These are phyloP conservation scores for Branchinecta lynchi DNA, from an alignment of 1,140 invertebrate genomes.

Conservation along the genomic window DNA sequence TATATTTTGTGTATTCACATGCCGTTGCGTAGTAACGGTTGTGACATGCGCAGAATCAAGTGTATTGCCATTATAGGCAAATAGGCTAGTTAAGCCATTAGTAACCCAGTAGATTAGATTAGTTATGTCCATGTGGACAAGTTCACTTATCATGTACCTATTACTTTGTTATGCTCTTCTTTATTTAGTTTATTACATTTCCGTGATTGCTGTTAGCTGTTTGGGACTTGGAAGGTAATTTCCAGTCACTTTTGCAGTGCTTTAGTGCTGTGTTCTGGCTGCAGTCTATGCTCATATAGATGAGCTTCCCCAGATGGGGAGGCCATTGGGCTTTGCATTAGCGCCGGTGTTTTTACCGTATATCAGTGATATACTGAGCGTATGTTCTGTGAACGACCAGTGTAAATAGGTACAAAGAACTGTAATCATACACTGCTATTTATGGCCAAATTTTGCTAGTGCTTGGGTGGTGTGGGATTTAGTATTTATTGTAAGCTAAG, in stretches of 20 bases:
- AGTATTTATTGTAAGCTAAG: too few species aligned
- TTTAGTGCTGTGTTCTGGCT: too few species aligned
- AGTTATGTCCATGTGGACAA: conserved; percentile 14
- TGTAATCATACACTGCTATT: conserved; percentile 6
- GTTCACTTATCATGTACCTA: too few species aligned
- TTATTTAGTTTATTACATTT: too few species aligned
- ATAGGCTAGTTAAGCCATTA: too few species aligned
- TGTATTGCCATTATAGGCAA: conserved; percentile 7
- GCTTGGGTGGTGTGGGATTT: conserved; percentile 1
- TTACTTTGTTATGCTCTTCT: too few species aligned
- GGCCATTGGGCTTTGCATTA: too few species aligned
- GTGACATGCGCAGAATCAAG: neutral
- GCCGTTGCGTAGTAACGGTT: neutral
- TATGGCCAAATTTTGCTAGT: neutral
- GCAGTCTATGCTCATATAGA: too few species aligned
- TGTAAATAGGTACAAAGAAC: neutral
- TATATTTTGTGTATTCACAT: neutral
- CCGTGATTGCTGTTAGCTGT: too few species aligned
- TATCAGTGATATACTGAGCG: conserved; percentile 88
- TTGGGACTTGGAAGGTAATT: too few species aligned
- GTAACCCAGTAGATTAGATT: conserved; percentile 42
- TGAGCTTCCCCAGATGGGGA: too few species aligned
- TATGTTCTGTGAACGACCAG: conserved; percentile 75
- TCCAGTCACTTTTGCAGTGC: too few species aligned
- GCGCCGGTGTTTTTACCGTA: conserved; percentile 58